Percentiles rank a stretch among this genome's conserved stretches.
These are phyloP conservation scores for Drosophila acutilabella DNA, from an alignment of 2,888 invertebrate genomes.

Conservation along the genomic window DNA sequence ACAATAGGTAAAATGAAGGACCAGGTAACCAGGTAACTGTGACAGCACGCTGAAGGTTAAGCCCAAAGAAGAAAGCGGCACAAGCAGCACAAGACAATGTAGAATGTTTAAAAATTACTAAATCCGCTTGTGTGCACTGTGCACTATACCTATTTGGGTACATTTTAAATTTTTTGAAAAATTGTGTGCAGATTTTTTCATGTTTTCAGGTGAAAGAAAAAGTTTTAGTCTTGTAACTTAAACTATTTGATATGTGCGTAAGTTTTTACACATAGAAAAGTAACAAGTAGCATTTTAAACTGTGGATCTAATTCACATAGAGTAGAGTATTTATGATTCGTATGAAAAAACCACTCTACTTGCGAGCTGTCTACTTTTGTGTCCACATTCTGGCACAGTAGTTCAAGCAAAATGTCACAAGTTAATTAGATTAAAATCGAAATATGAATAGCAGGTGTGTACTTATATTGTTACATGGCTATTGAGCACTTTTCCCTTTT, in stretches of 20 bases:
- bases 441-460: constrained; percentile 39
- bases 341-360: not conserved
- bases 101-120: constrained; percentile 76
- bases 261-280: too few species aligned
- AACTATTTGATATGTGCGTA: too few species aligned
- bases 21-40: constrained; percentile 67
- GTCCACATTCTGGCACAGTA: constrained; percentile 71
- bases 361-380: constrained; percentile 8
- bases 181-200: too few species aligned
- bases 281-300: not conserved
- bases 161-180: too few species aligned
- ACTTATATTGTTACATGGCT: constrained; percentile 49
- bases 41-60: constrained; percentile 70
- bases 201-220: too few species aligned
- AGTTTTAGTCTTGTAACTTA: too few species aligned
- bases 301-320: not conserved
- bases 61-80: constrained; percentile 26
- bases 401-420: constrained; percentile 76
- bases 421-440: constrained; percentile 75
- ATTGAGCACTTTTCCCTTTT: constrained; percentile 19
- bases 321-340: not conserved
- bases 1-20: constrained; percentile 50
- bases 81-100: constrained; percentile 17
- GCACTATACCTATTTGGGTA: not conserved
- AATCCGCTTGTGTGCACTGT: constrained; percentile 66